Evolutionary conservation across 37 sponge, comb jelly and placozoan genomes (phyloP), one percentile per base, ranked within the genome.

Genomic region (Chondrosia reniformis): DNA sequence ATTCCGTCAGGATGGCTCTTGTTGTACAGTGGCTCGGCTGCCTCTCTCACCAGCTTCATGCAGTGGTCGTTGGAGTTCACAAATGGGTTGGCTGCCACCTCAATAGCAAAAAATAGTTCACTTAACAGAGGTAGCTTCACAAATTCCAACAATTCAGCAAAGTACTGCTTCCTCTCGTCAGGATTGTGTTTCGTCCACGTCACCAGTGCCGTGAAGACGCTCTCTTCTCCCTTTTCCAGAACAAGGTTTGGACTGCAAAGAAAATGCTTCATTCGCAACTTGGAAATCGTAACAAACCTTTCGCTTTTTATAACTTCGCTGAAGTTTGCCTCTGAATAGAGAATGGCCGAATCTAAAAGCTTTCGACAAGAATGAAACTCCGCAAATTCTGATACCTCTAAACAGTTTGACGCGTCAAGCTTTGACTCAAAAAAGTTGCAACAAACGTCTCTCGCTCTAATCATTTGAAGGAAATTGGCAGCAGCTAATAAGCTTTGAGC

Each of bases 351-450:
- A 24, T 84, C 82, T 1, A 92, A 67, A 28, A 92, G 85, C 33
- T 92, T 88, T 2, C 79, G 36, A 40, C 92, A 92, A 0, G 88
- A 84, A 37, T 92, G 92, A 41, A 87, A 87, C 63, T 92, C 92
- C 13, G 92, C 92, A 79, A 92, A 92, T 27, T 92, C 92, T 31
- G 92, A 88, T 22, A 92, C 85, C 25, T 92, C 92, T 8, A 92
- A 71, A 38, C 88, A 92, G 45, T 87, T 87, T 37, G 78, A 74
- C n/a, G 83, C 45, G 32, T 87, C 88, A n/a, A 92, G 76, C 3
- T 86, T 69, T 31, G 87, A 84, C 45, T 92, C 84, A 5, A 92
- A 65, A 64, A 92, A 92, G 63, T 87, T 81, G 41, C 88, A 92
- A 39, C 92, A 92, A 1, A 88, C 88, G 27, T 87, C 84, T 15